These are phyloP conservation scores for Nannospalax galili DNA, from an alignment of 2,113 vertebrate genomes.

Conservation along the genomic window DNA sequence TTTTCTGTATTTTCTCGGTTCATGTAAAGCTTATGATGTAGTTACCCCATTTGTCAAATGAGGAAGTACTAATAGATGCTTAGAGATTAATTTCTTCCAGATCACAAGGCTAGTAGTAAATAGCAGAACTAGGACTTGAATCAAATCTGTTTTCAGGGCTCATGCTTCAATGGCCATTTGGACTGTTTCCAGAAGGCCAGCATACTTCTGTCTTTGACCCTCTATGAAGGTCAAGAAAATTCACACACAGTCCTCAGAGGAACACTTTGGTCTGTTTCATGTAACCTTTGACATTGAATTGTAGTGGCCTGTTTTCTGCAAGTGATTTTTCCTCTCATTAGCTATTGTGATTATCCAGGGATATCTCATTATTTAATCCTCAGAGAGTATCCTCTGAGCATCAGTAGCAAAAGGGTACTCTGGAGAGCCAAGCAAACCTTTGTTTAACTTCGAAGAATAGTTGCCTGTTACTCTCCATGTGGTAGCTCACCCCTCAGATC, in stretches of 20 bases:
- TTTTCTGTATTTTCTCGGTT: background rate
- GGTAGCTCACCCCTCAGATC: conserved; percentile 22
- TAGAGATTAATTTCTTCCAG: background rate
- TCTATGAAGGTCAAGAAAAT: background rate
- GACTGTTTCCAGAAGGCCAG: background rate
- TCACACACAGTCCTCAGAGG: background rate
- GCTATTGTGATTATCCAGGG: background rate
- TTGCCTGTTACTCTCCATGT: conserved; percentile 59
- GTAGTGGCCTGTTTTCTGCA: background rate
- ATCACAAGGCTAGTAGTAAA: background rate
- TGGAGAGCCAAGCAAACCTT: background rate
- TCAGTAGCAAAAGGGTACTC: background rate
- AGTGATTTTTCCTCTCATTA: background rate
- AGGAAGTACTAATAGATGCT: background rate
- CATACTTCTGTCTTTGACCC: background rate
- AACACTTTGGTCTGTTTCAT: background rate
- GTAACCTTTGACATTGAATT: background rate
- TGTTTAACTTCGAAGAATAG: conserved; percentile 57
- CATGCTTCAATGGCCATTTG: background rate
- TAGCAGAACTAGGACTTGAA: background rate
- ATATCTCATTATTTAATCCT: conserved; percentile 40
- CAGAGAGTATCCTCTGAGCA: background rate
- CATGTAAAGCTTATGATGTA: background rate
- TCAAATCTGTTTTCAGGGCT: background rate
- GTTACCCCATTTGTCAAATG: conserved; percentile 12